These are phyloP conservation scores for Heliopora coerulea DNA, from an alignment of 92 coral and sea anemone species.

Conservation along the genomic window DNA sequence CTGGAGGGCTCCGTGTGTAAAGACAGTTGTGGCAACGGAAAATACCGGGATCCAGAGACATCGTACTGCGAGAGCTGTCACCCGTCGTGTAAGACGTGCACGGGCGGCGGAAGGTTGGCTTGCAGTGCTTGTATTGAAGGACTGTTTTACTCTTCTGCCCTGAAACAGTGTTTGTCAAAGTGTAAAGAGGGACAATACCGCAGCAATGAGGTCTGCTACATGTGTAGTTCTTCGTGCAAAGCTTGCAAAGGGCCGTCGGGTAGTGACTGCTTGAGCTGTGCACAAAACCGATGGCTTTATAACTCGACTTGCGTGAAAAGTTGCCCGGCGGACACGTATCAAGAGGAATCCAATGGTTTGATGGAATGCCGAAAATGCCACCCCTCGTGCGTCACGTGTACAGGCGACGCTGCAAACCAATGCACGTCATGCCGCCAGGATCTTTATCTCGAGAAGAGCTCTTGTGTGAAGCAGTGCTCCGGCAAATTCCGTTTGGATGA, in stretches of 20 bases:
- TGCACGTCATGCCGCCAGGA: constrained; percentile 66
- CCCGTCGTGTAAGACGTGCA: constrained; percentile 76
- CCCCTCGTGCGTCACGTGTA: constrained; percentile 76
- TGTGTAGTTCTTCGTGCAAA: constrained; percentile 67
- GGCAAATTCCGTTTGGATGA: constrained; percentile 51
- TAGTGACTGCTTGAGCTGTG: constrained; percentile 71
- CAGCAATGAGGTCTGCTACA: constrained; percentile 49
- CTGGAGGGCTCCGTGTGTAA: constrained; percentile 71
- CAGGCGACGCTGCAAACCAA: constrained; percentile 56
- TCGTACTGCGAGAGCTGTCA: constrained; percentile 82
- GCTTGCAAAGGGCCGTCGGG: constrained; percentile 75
- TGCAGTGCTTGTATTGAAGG: constrained; percentile 74
- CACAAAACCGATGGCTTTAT: constrained; percentile 43
- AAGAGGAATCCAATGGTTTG: constrained; percentile 35
- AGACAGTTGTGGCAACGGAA: constrained; percentile 63
- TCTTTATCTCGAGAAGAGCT: constrained; percentile 64
- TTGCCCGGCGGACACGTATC: constrained; percentile 68
- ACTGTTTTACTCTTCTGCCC: constrained; percentile 33
- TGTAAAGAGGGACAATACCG: constrained; percentile 67
- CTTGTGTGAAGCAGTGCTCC: constrained; percentile 85
- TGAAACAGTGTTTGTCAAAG: constrained; percentile 59
- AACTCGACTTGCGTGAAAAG: constrained; percentile 63
- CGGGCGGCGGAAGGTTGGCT: constrained; percentile 53
- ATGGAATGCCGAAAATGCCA: constrained; percentile 65
- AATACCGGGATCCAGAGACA: constrained; percentile 60